Evolutionary conservation across 2,888 invertebrate genomes (phyloP), one percentile per base, ranked within the genome.

Genomic region (Aromia moschata): DNA sequence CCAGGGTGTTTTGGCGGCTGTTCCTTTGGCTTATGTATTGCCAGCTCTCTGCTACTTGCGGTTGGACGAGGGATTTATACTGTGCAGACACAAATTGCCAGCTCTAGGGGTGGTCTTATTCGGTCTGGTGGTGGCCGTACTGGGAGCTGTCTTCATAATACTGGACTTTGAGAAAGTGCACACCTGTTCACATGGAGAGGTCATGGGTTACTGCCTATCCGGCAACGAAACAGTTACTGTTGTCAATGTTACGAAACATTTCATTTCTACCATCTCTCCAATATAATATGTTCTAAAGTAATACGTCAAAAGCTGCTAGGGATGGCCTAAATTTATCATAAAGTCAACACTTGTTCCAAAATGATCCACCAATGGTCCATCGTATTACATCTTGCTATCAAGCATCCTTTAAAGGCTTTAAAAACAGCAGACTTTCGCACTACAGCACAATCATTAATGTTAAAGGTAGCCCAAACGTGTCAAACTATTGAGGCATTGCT

Each of bases 1-100:
- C 25, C 71, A 91, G 91, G 93, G 93, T 57, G 88, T 93, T 11
- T 70, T 93, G 59, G 90, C 92, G 4, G 93, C 93, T 5, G 90
- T 92, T 56, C 93, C 93, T 0, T 78, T 94, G 67, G 93, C 93
- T 9, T 94, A 91, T 78, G 86, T 94, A 63, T 82, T 94, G 47
- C 94, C 94, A 2, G 90, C 92, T 0, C 78, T 91, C 10, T 90
- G 91, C 70, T 93, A 91, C 73, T 84, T 93, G 63, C 88, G 88
- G 77, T 84, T 93, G 69, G 89, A 89, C 70, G 87, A 89, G 64
- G 91, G 90, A 12, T 84, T 86, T 18, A 72, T 90, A 1, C 80
- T 90, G 16, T 87, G 88, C 25, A 79, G 84, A 10, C 84, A 85
- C 72, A 93, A 93, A 77, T 78, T 91, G 14, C 89, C 91, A 1